phyloP scores from a whole-genome alignment of 2,888 invertebrate genomes.

The Nematopogon swammerdamellus region DNA sequence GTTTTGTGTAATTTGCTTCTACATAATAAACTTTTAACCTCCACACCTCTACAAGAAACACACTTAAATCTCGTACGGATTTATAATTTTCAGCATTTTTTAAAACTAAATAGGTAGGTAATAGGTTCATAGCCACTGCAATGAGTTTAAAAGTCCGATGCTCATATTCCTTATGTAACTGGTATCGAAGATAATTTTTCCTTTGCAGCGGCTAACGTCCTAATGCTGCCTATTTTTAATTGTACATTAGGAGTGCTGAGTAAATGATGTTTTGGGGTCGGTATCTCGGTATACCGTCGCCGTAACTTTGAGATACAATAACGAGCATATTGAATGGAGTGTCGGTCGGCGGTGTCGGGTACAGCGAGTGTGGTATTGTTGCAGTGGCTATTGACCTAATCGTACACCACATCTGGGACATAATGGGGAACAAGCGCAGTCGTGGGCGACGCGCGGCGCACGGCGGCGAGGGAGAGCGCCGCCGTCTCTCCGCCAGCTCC shows the following conservation, averaged over 20 bases:
- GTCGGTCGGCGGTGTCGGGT: conserved; percentile 15
- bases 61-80: no score
- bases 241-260: no score
- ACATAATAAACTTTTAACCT: no score
- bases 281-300: no score
- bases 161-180: not conserved
- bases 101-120: no score
- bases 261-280: no score
- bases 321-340: no score
- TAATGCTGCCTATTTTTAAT: not conserved
- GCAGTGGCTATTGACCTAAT: conserved; percentile 99
- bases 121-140: conserved; percentile 52
- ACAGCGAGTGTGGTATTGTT: conserved; percentile 60
- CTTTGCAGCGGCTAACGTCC: not conserved
- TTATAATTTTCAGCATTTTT: no score
- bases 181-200: not conserved
- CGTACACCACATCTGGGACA: conserved; percentile 98
- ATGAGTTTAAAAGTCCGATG: conserved; percentile 16
- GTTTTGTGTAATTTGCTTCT: no score
- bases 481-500: conserved; percentile 43
- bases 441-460: conserved; percentile 20
- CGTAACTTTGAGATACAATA: no score
- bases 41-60: no score
- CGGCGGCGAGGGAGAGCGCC: conserved; percentile 28
- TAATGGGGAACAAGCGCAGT: conserved; percentile 64